A percentile compares a stretch with the other conserved stretches of the same genome.
Evolutionary conservation across 2,888 invertebrate species (phyloP).

Genomic region (Syritta pipiens): DNA sequence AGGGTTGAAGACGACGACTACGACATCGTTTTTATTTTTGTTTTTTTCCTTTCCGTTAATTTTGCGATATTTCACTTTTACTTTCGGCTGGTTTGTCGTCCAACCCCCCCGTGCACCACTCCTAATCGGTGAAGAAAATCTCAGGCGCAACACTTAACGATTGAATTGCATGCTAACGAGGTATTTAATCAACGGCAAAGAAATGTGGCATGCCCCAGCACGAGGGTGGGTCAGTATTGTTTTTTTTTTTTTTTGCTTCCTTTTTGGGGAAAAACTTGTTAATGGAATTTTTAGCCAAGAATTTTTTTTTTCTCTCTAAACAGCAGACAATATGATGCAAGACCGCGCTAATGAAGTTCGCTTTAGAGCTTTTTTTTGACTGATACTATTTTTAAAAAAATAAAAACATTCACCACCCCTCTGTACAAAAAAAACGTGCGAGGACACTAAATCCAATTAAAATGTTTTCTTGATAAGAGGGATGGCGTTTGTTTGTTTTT

Average conservation of each 20-base stretch:
- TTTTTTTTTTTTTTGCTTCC: conserved; percentile 25
- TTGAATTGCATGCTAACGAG: conserved; percentile 69
- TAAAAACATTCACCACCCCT: neutral
- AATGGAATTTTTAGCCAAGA: conserved; percentile 41
- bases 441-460: conserved; percentile 48
- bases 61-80: conserved; percentile 63
- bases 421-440: neutral
- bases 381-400: conserved; percentile 11
- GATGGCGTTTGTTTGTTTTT: conserved; percentile 13
- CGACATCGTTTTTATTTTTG: too few species aligned
- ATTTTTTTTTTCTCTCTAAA: conserved; percentile 11
- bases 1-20: conserved; percentile 23
- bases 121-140: conserved; percentile 57
- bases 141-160: conserved; percentile 69
- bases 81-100: conserved; percentile 30
- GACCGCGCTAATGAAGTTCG: conserved; percentile 54
- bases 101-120: neutral
- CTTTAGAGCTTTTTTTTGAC: conserved; percentile 6
- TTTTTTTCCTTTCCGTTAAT: conserved; percentile 42
- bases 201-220: conserved; percentile 32
- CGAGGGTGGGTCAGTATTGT: conserved; percentile 48
- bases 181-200: conserved; percentile 65
- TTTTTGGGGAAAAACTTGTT: conserved; percentile 32
- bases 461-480: neutral
- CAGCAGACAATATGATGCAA: conserved; percentile 50